Conservation (phyloP, 1,140 invertebrate genomes). For the Bombus polaris region DNA sequence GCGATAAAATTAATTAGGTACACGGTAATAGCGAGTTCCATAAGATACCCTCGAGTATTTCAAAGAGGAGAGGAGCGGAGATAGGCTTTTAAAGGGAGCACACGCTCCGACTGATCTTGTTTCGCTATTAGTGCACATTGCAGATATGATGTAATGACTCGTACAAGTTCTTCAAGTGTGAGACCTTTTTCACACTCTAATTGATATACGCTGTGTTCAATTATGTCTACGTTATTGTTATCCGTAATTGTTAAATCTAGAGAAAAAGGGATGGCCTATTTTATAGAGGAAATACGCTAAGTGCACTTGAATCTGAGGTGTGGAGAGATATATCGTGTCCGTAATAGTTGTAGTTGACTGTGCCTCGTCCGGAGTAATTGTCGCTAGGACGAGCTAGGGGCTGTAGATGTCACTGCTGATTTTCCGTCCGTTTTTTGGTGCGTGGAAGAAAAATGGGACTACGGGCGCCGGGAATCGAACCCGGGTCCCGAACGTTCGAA, state of each 20-base stretch:
- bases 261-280: not conserved
- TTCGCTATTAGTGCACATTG: constrained; percentile 15
- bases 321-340: too few relatives aligned
- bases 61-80: not conserved
- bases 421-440: too few relatives aligned
- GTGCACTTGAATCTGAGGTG: not conserved
- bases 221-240: not conserved
- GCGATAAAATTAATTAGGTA: constrained; percentile 51
- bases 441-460: too few relatives aligned
- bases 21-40: constrained; percentile 25
- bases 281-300: not conserved
- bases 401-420: too few relatives aligned
- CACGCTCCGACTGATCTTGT: constrained; percentile 14
- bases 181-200: not conserved
- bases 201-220: not conserved
- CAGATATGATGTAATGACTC: not conserved
- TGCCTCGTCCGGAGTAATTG: too few relatives aligned
- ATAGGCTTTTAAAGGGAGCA: constrained; percentile 9
- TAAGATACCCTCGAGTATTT: constrained; percentile 20
- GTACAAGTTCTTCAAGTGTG: not conserved
- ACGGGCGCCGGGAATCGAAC: too few relatives aligned
- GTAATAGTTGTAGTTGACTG: too few relatives aligned
- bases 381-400: too few relatives aligned
- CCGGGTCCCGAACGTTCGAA: too few relatives aligned
- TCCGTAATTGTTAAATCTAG: not conserved